A percentile compares a stretch with the other conserved stretches of the same genome.
Evolutionary conservation across 2,888 invertebrate species (phyloP).

Genomic region (Steromphala cineraria): DNA sequence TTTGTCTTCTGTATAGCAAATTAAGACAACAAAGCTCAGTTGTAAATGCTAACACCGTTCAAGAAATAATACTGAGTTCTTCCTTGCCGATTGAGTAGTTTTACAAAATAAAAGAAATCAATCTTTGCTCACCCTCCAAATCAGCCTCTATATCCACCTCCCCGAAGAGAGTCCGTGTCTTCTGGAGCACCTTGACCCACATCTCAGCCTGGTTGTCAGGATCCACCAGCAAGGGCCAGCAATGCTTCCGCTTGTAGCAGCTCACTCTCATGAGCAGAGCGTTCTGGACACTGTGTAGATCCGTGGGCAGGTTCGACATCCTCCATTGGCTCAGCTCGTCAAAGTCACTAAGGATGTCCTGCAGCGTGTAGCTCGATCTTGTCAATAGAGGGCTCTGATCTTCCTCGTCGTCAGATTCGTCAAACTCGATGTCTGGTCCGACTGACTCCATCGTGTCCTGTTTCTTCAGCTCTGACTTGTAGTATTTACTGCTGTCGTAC

Average conservation of each 20-base stretch:
- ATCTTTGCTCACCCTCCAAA: no score
- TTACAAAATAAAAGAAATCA: no score
- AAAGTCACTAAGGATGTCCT: conserved; percentile 66
- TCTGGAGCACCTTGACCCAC: conserved; percentile 70
- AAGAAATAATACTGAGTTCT: no score
- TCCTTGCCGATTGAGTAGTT: no score
- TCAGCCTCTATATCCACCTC: conserved; percentile 50
- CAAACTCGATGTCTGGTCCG: conserved; percentile 46
- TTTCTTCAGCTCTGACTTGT: conserved; percentile 63
- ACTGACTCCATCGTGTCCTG: conserved; percentile 64
- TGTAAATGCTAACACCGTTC: no score
- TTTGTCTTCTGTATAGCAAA: no score
- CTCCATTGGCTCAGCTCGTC: conserved; percentile 72
- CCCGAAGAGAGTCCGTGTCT: conserved; percentile 57
- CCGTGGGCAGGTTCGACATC: conserved; percentile 63
- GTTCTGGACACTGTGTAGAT: conserved; percentile 72
- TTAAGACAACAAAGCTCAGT: no score
- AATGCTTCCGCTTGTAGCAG: conserved; percentile 64
- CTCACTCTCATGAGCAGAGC: conserved; percentile 68
- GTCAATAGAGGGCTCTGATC: conserved; percentile 61
- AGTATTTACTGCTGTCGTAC: conserved; percentile 66
- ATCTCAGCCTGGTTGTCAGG: conserved; percentile 72
- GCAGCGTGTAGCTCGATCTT: conserved; percentile 62
- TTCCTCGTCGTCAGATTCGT: conserved; percentile 62
- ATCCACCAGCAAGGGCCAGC: conserved; percentile 73